phyloP scores from a whole-genome alignment of 37 sponge, comb jelly and placozoan genomes.

The Spongilla lacustris region DNA sequence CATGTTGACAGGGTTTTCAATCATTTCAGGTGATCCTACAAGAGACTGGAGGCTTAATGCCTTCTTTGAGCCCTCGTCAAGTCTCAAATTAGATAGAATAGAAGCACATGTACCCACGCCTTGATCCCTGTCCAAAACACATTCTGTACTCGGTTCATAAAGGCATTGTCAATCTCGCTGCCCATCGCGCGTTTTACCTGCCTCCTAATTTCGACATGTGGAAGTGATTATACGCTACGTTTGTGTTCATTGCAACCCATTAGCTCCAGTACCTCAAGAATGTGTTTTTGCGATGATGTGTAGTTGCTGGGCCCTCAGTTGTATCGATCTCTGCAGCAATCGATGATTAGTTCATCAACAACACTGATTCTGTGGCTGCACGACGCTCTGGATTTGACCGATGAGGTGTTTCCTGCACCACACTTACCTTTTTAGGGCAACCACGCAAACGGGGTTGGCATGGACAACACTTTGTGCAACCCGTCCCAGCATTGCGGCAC shows the following conservation, averaged over 20 bases:
- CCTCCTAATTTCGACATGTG: neutral
- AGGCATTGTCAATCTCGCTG: neutral
- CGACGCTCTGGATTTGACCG: neutral
- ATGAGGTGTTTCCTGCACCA: neutral
- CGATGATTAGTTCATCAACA: neutral
- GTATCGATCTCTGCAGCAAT: neutral
- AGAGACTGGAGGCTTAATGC: neutral
- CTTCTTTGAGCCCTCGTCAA: neutral
- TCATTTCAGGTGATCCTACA: neutral
- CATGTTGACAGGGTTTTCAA: neutral
- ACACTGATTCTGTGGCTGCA: neutral
- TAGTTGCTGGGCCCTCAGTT: neutral
- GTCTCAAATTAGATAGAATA: neutral
- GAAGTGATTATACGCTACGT: neutral
- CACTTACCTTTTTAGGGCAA: neutral
- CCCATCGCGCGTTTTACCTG: neutral
- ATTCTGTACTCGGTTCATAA: neutral
- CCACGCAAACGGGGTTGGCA: neutral
- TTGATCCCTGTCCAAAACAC: neutral
- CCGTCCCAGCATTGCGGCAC: neutral
- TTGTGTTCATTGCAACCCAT: neutral
- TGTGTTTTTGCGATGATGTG: neutral
- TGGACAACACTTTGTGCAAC: neutral
- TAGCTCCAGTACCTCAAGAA: neutral
- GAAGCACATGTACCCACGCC: neutral